phyloP scores from a whole-genome alignment of 2,113 vertebrate species.

The Crypturellus undulatus region DNA sequence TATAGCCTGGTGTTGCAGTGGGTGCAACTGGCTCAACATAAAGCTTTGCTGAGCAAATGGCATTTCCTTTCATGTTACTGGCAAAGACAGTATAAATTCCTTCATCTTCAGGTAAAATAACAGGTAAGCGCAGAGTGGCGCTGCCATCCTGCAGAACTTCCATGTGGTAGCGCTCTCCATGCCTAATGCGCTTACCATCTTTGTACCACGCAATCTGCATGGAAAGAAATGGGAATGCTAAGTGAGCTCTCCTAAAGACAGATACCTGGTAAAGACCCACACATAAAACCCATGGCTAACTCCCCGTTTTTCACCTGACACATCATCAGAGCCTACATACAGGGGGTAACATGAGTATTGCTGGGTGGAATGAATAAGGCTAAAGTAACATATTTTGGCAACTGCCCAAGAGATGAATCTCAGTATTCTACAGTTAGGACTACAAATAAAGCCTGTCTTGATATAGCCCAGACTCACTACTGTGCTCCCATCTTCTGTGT shows the following conservation, averaged over 20 bases:
- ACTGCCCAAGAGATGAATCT: neutral
- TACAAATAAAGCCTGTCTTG: neutral
- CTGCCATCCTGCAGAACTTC: constrained; percentile 92
- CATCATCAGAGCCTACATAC: neutral
- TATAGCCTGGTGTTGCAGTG: constrained; percentile 84
- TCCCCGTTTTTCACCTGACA: neutral
- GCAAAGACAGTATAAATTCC: constrained; percentile 96
- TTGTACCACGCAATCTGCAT: constrained; percentile 95
- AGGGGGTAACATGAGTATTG: neutral
- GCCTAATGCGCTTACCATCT: constrained; percentile 92
- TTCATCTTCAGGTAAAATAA: constrained; percentile 94
- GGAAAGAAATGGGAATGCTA: neutral
- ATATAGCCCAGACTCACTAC: neutral
- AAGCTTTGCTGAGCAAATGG: constrained; percentile 95
- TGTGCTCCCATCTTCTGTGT: neutral
- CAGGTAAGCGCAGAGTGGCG: constrained; percentile 89
- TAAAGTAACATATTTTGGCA: neutral
- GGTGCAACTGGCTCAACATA: constrained; percentile 90
- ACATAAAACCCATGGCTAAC: neutral
- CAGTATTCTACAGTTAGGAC: neutral
- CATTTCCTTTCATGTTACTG: constrained; percentile 92
- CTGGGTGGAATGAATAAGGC: neutral
- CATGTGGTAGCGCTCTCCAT: constrained; percentile 88
- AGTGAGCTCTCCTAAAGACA: neutral
- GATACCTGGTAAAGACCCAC: neutral